Evolutionary conservation across 2,797 vertebrate genomes (phyloP), one percentile per base, ranked within the genome.

Genomic region (Zalophus californianus): DNA sequence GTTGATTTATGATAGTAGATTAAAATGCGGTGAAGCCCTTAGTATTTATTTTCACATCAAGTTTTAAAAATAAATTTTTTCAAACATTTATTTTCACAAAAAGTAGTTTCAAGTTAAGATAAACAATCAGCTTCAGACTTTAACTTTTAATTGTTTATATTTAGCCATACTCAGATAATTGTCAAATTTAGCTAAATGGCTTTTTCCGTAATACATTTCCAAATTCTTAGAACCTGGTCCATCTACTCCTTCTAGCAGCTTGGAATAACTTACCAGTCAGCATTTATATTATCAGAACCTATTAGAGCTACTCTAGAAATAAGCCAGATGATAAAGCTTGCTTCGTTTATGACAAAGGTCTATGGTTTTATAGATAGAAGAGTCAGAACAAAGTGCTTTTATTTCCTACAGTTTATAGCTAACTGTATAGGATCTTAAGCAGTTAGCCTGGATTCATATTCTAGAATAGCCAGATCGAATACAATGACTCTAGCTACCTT

Each of bases 21-120:
- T 77, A 86, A 96, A 86, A 86, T 44, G 18, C 27, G 54, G 82
- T 54, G 84, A 85, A 48, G 15, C 23, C 1, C 3, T 80, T 92
- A 84, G 14, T 78, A 86, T 95, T 95, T 90, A 54, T 89, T 96
- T 96, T 90, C 32, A 73, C 13, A 89, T 79, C 41, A 79, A 84
- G 9, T 62, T 84, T 94, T 75, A 21, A 89, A 88, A 91, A 88
- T 78, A 79, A 72, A 4, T 5, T 70, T 89, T 94, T 90, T 72
- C 41, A 73, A 72, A 86, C 11, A 94, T 90, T 93, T 72, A 72
- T 48, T 96, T 68, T 86, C n/a, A 89, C 1, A 54, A 86, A 79
- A 90, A 48, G 21, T 58, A 3, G 5, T 86, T 86, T 78, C 75
- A 73, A 50, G 38, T 85, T 82, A 93, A 54, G 4, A 84, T 73